phyloP scores from a whole-genome alignment of 2,888 invertebrate species.

The Cephus runcator region DNA sequence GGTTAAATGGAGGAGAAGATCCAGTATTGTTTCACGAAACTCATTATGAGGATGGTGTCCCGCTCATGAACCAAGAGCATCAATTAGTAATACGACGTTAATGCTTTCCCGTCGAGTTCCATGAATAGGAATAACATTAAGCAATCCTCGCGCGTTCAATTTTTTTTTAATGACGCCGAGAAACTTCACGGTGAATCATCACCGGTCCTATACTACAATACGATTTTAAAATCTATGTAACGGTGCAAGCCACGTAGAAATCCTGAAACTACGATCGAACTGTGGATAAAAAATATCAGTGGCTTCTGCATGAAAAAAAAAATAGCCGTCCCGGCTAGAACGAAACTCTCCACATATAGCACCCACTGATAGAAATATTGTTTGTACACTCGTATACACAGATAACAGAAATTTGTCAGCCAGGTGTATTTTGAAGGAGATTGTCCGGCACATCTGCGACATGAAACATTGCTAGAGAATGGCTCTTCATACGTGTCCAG shows the following conservation, averaged over 20 bases:
- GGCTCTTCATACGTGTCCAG: too few relatives aligned
- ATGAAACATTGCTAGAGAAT: background rate
- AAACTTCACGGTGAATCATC: too few relatives aligned
- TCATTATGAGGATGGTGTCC: background rate
- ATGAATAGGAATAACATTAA: background rate
- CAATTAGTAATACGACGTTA: background rate
- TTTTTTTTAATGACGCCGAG: background rate
- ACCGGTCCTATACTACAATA: too few relatives aligned
- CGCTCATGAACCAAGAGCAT: background rate
- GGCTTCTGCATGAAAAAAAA: too few relatives aligned
- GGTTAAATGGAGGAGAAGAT: too few relatives aligned
- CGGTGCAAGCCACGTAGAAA: too few relatives aligned
- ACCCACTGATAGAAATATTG: background rate
- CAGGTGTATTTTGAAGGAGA: background rate
- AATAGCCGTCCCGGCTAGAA: too few relatives aligned
- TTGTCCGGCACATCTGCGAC: background rate
- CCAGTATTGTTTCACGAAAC: too few relatives aligned
- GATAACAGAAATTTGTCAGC: constrained; percentile 4
- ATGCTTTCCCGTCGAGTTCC: constrained; percentile 2
- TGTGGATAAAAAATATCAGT: too few relatives aligned
- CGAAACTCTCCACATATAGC: too few relatives aligned
- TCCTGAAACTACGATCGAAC: too few relatives aligned
- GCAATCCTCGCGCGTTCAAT: background rate
- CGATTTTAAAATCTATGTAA: too few relatives aligned
- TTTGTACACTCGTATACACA: background rate